Evolutionary conservation across 2,888 invertebrate genomes (phyloP), one percentile per base, ranked within the genome.

Genomic region (Aphidius colemani): DNA sequence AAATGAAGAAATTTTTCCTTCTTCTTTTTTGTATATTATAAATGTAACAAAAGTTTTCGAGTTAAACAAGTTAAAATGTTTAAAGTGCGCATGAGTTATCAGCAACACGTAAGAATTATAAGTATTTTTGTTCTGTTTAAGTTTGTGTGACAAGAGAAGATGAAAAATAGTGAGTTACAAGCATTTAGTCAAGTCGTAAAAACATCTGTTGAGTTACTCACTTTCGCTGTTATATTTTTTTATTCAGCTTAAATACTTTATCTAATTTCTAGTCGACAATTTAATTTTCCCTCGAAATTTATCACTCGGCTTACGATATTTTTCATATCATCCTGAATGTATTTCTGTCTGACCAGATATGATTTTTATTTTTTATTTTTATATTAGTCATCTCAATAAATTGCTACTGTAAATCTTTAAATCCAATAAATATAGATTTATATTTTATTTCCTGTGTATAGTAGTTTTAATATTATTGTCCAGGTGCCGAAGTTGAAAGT

Each of bases 171-270:
- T 67, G 64, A 63, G 69, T 73, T 74, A 74, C 70, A 71, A 68
- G 68, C 74, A 70, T 75, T 78, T 76, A 76, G 73, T 69, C 69
- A 66, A 71, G 64, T 74, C 72, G 67, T 74, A 77, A 75, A 75
- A 77, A 72, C 69, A 70, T 71, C 69, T 71, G 66, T 62, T 58
- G 63, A 69, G 69, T 68, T 63, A 63, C 56, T 56, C 44, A 13
- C 50, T 50, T 49, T 57, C 18, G 43, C 55, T 18, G 43, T 55
- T 39, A 60, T 43, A 58, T 11, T 57, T 39, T 59, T 41, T 45
- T 53, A 9, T 9, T 57, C 18, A 40, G 13, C 13, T 18, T 18
- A 18, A 30, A 30, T 30, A 30, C 5, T 30, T 4, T 30, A 30
- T 30, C 30, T 30, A 30, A 5, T 30, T 30, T 30, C 5, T 30